These are phyloP conservation scores for Terebella lapidaria DNA, from an alignment of 2,888 invertebrate genomes.

Conservation along the genomic window DNA sequence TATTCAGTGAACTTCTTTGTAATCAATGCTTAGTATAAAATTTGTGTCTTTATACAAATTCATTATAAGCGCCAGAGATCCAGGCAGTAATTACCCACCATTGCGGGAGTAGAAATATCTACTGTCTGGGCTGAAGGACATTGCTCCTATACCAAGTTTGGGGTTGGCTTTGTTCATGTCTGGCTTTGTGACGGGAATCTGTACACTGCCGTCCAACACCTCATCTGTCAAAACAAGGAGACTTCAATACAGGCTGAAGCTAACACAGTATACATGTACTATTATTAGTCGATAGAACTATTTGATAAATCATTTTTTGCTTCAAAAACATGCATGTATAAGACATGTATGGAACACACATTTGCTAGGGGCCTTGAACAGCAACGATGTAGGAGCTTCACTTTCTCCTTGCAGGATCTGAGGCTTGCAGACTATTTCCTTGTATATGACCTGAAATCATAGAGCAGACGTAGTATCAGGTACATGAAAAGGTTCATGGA, in stretches of 20 bases:
- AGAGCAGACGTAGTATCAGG: too few species aligned
- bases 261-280: too few species aligned
- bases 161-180: conserved; percentile 49
- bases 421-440: conserved; percentile 39
- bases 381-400: conserved; percentile 34
- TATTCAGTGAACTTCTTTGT: too few species aligned
- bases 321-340: background rate
- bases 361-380: conserved; percentile 44
- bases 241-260: too few species aligned
- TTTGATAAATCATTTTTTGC: too few species aligned
- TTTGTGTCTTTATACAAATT: too few species aligned
- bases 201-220: conserved; percentile 9
- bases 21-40: too few species aligned
- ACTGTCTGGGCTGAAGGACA: conserved; percentile 48
- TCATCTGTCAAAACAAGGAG: conserved; percentile 20
- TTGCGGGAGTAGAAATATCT: conserved; percentile 49
- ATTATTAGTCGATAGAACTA: too few species aligned
- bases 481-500: too few species aligned
- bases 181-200: conserved; percentile 43
- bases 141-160: conserved; percentile 45
- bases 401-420: conserved; percentile 27
- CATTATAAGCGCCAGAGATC: too few species aligned
- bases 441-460: conserved; percentile 45
- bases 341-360: conserved; percentile 30
- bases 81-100: too few species aligned